Evolutionary conservation across 2,888 invertebrate genomes (phyloP), one percentile per base, ranked within the genome.

Genomic region (Torymus tubicola): DNA sequence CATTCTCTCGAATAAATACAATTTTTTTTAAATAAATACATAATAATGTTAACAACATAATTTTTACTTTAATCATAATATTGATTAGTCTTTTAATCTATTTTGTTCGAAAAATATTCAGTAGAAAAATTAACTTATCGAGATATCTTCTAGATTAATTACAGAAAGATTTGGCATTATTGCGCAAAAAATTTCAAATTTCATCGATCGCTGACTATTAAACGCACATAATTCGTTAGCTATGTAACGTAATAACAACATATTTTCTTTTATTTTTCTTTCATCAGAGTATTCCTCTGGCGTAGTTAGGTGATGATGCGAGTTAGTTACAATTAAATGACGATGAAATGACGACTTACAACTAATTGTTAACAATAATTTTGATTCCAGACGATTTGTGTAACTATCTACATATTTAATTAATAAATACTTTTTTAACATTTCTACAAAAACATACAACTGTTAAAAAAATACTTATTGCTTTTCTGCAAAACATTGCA

Each of bases 111-210:
- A 81, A 73, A 79, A 81, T 73, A 76, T 73, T 79, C 21, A 42
- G 64, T 82, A 79, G 76, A 79, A 82, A 79, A 78, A 68, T 75
- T 78, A 78, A 82, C 76, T 79, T 73, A 78, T 81, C n/a, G 14
- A 75, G 63, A 67, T 67, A 24, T 63, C 42, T 64, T 61, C 58
- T 31, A 31, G 31, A 31, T 58, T 72, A 67, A 81, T 76, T 73
- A 79, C 67, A 72, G 68, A 72, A 79, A 79, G 76, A 73, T 82
- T 79, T 82, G 81, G 79, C 79, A 79, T 79, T 69, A 70, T 71
- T 16, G 21, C 53, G 64, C 55, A 64, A 79, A 72, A 72, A 65
- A 12, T 74, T 65, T 67, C n/a, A 63, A 79, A 71, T 68, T 61
- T 69, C 55, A 57, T 71, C 58, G 18, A 75, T 61, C 50, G 61